Conservation (phyloP, 1,140 invertebrate genomes). For the Drosophila repletoides region DNA sequence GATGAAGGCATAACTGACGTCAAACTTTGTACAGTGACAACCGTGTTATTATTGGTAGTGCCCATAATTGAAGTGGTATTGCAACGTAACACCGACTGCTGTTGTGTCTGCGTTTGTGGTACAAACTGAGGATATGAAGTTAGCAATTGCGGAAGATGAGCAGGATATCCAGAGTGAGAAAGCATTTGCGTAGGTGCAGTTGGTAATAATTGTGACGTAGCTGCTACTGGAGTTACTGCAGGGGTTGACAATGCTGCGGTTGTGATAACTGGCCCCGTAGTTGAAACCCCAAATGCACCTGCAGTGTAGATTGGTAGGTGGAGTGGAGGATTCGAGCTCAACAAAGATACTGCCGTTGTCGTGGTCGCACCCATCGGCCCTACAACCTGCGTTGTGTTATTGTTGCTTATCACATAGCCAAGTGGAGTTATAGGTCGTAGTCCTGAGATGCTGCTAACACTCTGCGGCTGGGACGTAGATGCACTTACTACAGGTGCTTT, state of each 20-base stretch:
- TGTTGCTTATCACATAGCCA: slow-evolving; percentile 39
- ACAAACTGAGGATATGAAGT: slow-evolving; percentile 46
- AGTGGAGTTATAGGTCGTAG: slow-evolving; percentile 66
- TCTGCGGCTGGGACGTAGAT: slow-evolving; percentile 20
- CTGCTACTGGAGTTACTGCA: slow-evolving; percentile 20
- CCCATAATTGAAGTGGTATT: slow-evolving; percentile 29
- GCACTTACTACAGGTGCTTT: slow-evolving; percentile 82
- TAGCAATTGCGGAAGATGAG: slow-evolving; percentile 56
- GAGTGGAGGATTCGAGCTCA: slow-evolving; percentile 48
- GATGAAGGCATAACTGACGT: slow-evolving; percentile 43
- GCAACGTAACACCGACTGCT: slow-evolving; percentile 44
- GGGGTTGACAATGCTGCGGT: slow-evolving; percentile 32
- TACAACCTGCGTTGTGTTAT: slow-evolving; percentile 28
- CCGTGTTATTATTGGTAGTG: slow-evolving; percentile 16
- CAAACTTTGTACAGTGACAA: slow-evolving; percentile 55
- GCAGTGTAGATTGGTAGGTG: slow-evolving; percentile 38
- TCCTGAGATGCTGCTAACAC: slow-evolving; percentile 31
- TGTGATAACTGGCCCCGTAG: slow-evolving; percentile 20
- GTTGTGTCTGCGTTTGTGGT: slow-evolving; percentile 29
- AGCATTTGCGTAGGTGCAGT: slow-evolving; percentile 56
- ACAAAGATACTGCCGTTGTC: slow-evolving; percentile 24
- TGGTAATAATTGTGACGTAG: slow-evolving; percentile 43
- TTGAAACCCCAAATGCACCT: slow-evolving; percentile 27
- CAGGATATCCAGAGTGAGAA: slow-evolving; percentile 48
- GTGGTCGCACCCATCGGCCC: slow-evolving; percentile 29